Base-by-base conservation (phyloP, 35 echinoderm and acorn worm genomes). In the Stichopus chloronotus region DNA sequence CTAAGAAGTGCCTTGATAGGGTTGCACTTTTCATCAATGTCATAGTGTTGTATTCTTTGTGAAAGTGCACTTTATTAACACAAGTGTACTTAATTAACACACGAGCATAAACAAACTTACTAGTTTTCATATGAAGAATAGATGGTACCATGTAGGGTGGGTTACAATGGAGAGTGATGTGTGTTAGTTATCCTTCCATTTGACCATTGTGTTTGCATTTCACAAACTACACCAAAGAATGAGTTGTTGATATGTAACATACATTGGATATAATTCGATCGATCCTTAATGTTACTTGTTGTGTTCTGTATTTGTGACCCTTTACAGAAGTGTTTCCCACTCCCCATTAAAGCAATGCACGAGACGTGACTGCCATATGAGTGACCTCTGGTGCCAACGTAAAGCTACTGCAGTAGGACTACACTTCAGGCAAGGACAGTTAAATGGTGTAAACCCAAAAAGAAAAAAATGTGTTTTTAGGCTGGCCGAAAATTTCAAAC, bases 91-190 rank as follows among this genome's bases (percentile, higher is more conserved):
- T 68, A 68, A 68, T 9, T 68, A 68, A 68, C 72, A 76, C 72
- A 76, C 19, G 72, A 76, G 72, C 72, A 76, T 76, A 76, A 76
- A 76, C 72, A 76, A 76, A 76, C 72, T 76, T 76, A 76, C 5
- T 76, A 76, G 72, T 76, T 76, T 76, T 76, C 72, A 76, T 68
- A 68, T 76, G 72, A 76, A 76, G 72, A 76, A 76, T 76, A 76
- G 72, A 76, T 76, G 72, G 72, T 76, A 76, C 72, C 72, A 6
- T 76, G 72, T 76, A 76, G 17, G 17, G 25, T 76, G 5, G 72
- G 72, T 76, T 76, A 76, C 72, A 76, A 76, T 76, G 72, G 72
- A 76, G 72, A 76, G 72, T 76, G 72, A 76, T 76, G 72, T 76
- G 72, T 76, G 72, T 76, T 76, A 76, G 72, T 76, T 76, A 76